These are phyloP conservation scores for Chloroclystis v-ata DNA, from an alignment of 2,888 invertebrate species.

Conservation along the genomic window DNA sequence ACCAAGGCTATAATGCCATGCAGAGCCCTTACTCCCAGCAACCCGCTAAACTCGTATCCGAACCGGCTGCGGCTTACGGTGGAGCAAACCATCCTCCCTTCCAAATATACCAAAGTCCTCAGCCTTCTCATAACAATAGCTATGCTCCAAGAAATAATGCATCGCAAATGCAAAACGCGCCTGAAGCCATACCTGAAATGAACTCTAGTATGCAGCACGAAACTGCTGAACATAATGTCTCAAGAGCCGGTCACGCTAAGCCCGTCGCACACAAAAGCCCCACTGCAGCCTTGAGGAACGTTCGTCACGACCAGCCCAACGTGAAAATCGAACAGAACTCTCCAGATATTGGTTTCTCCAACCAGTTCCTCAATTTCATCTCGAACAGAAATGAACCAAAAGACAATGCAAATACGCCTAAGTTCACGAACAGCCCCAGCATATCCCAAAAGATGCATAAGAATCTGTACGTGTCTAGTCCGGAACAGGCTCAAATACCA, in stretches of 20 bases:
- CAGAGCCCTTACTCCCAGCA: conserved; percentile 58
- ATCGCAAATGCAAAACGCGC: conserved; percentile 35
- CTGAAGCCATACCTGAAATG: conserved; percentile 42
- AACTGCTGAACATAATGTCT: conserved; percentile 40
- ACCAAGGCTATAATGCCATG: conserved; percentile 53
- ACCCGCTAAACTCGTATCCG: conserved; percentile 50
- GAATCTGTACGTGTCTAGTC: conserved; percentile 73
- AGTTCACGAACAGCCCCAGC: conserved; percentile 71
- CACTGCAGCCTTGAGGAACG: conserved; percentile 62
- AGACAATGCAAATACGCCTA: conserved; percentile 75
- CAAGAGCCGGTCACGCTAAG: conserved; percentile 45
- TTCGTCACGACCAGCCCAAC: conserved; percentile 68
- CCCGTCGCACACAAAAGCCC: conserved; percentile 55
- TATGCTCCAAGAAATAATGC: conserved; percentile 37
- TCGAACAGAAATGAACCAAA: conserved; percentile 74
- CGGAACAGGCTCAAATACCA: conserved; percentile 73
- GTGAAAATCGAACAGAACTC: conserved; percentile 60
- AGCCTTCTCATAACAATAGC: conserved; percentile 50
- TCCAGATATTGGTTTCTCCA: conserved; percentile 70
- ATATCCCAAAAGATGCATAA: conserved; percentile 76
- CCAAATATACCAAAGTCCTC: conserved; percentile 70
- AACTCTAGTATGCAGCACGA: conserved; percentile 45
- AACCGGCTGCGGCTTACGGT: conserved; percentile 45
- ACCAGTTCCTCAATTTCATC: conserved; percentile 71
- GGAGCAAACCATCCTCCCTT: conserved; percentile 50